These are phyloP conservation scores for Ischnura elegans DNA, from an alignment of 2,888 invertebrate species.

Conservation along the genomic window DNA sequence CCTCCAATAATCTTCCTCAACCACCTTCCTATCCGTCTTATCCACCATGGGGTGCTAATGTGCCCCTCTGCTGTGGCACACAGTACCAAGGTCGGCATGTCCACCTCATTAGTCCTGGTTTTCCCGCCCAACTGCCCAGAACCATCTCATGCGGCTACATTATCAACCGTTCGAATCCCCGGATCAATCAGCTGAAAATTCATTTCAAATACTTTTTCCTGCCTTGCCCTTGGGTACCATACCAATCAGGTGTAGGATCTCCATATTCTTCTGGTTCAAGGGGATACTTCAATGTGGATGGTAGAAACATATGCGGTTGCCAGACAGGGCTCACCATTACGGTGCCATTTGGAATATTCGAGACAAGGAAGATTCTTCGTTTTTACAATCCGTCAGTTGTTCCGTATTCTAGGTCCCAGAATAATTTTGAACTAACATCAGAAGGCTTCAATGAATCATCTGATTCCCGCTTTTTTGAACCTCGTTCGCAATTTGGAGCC, in stretches of 20 bases:
- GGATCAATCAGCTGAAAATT: conserved; percentile 80
- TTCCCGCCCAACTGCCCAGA: conserved; percentile 78
- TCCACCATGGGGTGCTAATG: conserved; percentile 28
- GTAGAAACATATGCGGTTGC: conserved; percentile 81
- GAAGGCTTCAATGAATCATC: neutral
- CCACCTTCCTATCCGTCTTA: neutral
- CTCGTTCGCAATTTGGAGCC: neutral
- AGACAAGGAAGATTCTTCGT: conserved; percentile 27
- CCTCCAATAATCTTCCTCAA: neutral
- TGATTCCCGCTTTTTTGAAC: neutral
- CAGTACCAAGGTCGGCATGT: conserved; percentile 70
- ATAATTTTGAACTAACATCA: neutral
- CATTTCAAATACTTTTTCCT: conserved; percentile 79
- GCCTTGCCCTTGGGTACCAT: conserved; percentile 26
- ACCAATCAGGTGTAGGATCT: conserved; percentile 77
- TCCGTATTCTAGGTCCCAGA: neutral
- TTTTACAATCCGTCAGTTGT: neutral
- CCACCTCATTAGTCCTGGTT: conserved; percentile 80
- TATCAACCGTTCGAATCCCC: conserved; percentile 78
- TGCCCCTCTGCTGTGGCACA: conserved; percentile 73
- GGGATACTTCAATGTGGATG: conserved; percentile 81
- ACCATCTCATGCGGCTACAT: conserved; percentile 79
- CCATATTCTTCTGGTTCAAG: conserved; percentile 77
- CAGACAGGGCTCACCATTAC: conserved; percentile 77
- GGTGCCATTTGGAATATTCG: conserved; percentile 74